These are phyloP conservation scores for Oncopodura yosiiana DNA, from an alignment of 1,140 invertebrate genomes.

Conservation along the genomic window DNA sequence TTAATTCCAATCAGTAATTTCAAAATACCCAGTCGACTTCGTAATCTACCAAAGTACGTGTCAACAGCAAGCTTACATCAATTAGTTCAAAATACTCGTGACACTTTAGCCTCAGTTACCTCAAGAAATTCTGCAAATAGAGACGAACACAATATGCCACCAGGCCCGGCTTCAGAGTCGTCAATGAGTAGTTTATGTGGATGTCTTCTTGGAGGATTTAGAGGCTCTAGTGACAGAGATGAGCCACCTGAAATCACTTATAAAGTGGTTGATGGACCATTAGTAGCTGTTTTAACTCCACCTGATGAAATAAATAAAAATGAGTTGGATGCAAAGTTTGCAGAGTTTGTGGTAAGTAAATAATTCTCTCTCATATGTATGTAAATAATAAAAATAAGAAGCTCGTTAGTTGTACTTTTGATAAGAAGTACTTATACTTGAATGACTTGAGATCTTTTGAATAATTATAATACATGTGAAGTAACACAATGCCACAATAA, in stretches of 20 bases:
- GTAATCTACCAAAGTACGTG: constrained; percentile 11
- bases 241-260: constrained; percentile 23
- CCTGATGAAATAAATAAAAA: constrained; percentile 59
- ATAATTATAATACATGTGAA: too few relatives aligned
- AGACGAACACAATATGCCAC: constrained; percentile 4
- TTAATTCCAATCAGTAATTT: neutral
- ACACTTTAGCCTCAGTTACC: neutral
- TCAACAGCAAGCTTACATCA: constrained; percentile 1
- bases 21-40: constrained; percentile 1
- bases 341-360: constrained; percentile 74
- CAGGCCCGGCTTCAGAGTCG: constrained; percentile 1
- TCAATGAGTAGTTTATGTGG: constrained; percentile 1
- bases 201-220: constrained; percentile 8
- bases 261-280: constrained; percentile 14
- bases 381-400: neutral
- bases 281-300: constrained; percentile 8
- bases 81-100: constrained; percentile 1
- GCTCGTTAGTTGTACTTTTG: neutral
- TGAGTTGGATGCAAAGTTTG: constrained; percentile 85
- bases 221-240: constrained; percentile 1
- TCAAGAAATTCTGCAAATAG: too few relatives aligned
- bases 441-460: too few relatives aligned
- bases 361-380: neutral
- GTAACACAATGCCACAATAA: too few relatives aligned
- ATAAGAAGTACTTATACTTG: too few relatives aligned